A percentile compares a stretch with the other conserved stretches of the same genome.
These are phyloP conservation scores for Athalia circularis DNA, from an alignment of 2,888 invertebrate species.

Conservation along the genomic window DNA sequence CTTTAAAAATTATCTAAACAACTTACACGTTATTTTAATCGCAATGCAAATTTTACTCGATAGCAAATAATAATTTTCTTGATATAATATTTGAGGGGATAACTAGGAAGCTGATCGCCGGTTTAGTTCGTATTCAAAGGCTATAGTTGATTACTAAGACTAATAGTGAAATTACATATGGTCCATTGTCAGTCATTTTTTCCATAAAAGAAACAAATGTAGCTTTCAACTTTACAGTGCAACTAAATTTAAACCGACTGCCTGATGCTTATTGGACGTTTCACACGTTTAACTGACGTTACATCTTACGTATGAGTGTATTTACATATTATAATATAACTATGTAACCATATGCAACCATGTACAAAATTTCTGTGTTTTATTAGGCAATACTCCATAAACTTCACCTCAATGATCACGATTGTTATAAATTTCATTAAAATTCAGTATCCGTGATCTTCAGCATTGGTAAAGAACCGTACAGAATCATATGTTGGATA, in stretches of 20 bases:
- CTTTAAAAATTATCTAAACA: slow-evolving; percentile 29
- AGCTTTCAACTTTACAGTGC: slow-evolving; percentile 35
- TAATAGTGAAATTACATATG: slow-evolving; percentile 40
- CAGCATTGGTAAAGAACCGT: no score
- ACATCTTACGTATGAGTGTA: slow-evolving; percentile 20
- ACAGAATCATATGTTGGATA: no score
- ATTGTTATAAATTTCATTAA: slow-evolving; percentile 1
- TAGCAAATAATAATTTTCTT: slow-evolving; percentile 32
- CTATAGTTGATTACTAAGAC: slow-evolving; percentile 26
- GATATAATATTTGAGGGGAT: slow-evolving; percentile 31
- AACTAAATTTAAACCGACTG: slow-evolving; percentile 28
- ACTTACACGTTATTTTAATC: slow-evolving; percentile 34
- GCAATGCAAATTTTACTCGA: slow-evolving; percentile 30
- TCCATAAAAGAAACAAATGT: slow-evolving; percentile 28
- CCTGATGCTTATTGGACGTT: slow-evolving; percentile 38
- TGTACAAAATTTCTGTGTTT: slow-evolving; percentile 32
- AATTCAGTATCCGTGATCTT: background rate
- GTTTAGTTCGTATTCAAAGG: slow-evolving; percentile 42
- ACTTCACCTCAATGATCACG: background rate
- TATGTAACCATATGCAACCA: slow-evolving; percentile 40
- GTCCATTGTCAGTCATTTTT: slow-evolving; percentile 34
- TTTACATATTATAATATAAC: slow-evolving; percentile 39
- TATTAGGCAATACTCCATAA: slow-evolving; percentile 28
- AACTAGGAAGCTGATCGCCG: slow-evolving; percentile 43
- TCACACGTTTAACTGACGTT: slow-evolving; percentile 7